Base-by-base conservation (phyloP, 2,888 invertebrate species). In the Macrosoma leucophasiata region DNA sequence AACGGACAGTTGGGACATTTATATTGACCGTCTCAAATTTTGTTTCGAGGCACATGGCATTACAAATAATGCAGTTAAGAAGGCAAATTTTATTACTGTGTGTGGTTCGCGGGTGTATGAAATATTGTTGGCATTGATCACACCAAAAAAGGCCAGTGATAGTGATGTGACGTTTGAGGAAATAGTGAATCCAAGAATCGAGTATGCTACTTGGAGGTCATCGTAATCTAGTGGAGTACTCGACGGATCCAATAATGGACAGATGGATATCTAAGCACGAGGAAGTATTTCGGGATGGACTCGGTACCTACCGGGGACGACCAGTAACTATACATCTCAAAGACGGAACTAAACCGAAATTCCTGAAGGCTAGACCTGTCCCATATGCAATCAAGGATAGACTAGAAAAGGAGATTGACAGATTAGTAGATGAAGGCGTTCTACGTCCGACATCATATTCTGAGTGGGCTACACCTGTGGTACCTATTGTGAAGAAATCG, bases 381-480 rank as follows among this genome's bases (percentile, higher is more conserved):
- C 48, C 55, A 2, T 51, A 34, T 27, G 50, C 48, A 2, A 38
- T 50, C 6, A 50, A 43, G 17, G 38, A 36, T 3, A 29, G 41
- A 33, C 44, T 52, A 1, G 44, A 48, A 22, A 32, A 34, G n/a
- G 46, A 47, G 18, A 44, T 50, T 4, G 41, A 46, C 15, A 30
- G 32, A 4, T 13, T 41, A 6, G 24, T 18, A 14, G n/a, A 14
- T 7, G 39, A 37, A 11, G 40, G 33, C 3, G 34, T 41, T 1
- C 10, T 36, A 8, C 24, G 26, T 2, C 36, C 36, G 1, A 9
- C 15, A 1, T 22, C 41, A 7, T 34, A 22, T 27, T 44, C 43
- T 5, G 36, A 44, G 13, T 58, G 57, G 56, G 54, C 54, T 9
- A 55, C 52, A 20, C 55, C 57, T 2, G 41, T 58, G 2, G 55